Percentiles rank a stretch among this genome's conserved stretches.
phyloP scores from a whole-genome alignment of 2,797 vertebrate species.

The Amblyraja radiata region DNA sequence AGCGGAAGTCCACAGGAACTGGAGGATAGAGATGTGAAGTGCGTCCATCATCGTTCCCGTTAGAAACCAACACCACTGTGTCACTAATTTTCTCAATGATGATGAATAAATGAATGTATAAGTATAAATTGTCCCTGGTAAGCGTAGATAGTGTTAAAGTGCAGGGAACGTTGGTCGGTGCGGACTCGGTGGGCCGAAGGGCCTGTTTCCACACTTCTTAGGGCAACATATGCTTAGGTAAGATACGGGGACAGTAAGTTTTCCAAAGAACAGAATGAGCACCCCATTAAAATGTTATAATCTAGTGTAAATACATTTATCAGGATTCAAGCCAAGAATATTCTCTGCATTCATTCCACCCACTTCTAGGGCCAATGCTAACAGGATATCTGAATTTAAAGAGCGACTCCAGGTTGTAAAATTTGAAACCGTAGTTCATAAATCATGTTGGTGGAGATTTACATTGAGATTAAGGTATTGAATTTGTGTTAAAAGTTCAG shows the following conservation, averaged over 20 bases:
- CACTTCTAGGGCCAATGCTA: not conserved
- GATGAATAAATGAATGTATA: too few relatives aligned
- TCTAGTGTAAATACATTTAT: not conserved
- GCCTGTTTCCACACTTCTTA: too few relatives aligned
- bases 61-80: too few relatives aligned
- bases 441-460: not conserved
- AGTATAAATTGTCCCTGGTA: too few relatives aligned
- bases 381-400: not conserved
- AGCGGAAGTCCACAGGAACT: too few relatives aligned
- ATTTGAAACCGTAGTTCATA: not conserved
- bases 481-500: not conserved
- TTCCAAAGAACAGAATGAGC: not conserved
- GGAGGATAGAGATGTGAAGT: too few relatives aligned
- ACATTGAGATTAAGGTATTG: not conserved
- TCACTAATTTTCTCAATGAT: too few relatives aligned
- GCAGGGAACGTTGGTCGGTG: too few relatives aligned
- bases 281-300: not conserved
- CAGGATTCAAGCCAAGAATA: not conserved
- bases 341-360: not conserved
- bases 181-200: too few relatives aligned
- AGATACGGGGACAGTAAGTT: not conserved
- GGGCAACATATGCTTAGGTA: not conserved
- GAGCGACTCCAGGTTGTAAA: conserved; percentile 12
- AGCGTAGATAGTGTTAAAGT: too few relatives aligned
- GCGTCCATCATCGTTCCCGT: too few relatives aligned